Percentiles rank a stretch among this genome's conserved stretches.
Conservation (phyloP, 2,797 vertebrate genomes). For the Macrochelys suwanniensis region DNA sequence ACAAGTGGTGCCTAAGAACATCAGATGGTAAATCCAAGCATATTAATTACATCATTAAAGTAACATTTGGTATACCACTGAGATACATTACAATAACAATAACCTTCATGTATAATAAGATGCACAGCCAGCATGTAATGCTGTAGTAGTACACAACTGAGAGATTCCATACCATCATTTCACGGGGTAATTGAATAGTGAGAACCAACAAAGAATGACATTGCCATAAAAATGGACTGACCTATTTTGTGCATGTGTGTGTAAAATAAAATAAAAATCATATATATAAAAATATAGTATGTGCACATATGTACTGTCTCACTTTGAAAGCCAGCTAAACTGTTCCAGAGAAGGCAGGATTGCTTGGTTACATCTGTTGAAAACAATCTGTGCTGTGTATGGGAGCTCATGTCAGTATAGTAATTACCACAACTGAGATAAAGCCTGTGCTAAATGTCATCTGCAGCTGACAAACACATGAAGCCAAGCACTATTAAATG, state of each 20-base stretch:
- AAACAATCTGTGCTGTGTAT: slow-evolving; percentile 72
- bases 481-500: slow-evolving; percentile 74
- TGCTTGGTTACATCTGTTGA: slow-evolving; percentile 78
- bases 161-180: slow-evolving; percentile 41
- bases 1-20: slow-evolving; percentile 70
- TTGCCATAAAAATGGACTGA: slow-evolving; percentile 56
- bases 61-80: slow-evolving; percentile 74
- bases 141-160: slow-evolving; percentile 36
- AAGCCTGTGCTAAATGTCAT: slow-evolving; percentile 81
- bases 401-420: slow-evolving; percentile 74
- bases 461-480: slow-evolving; percentile 76
- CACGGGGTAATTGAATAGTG: slow-evolving; percentile 58
- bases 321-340: slow-evolving; percentile 64
- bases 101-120: slow-evolving; percentile 76
- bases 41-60: slow-evolving; percentile 82
- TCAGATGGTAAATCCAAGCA: slow-evolving; percentile 77
- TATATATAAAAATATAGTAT: accelerated
- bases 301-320: background rate
- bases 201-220: slow-evolving; percentile 48
- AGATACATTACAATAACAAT: slow-evolving; percentile 78
- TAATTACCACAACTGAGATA: slow-evolving; percentile 81
- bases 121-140: slow-evolving; percentile 50
- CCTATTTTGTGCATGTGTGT: background rate
- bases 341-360: slow-evolving; percentile 65
- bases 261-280: background rate